These are phyloP conservation scores for Apotomis capreana DNA, from an alignment of 2,888 invertebrate genomes.

Conservation along the genomic window DNA sequence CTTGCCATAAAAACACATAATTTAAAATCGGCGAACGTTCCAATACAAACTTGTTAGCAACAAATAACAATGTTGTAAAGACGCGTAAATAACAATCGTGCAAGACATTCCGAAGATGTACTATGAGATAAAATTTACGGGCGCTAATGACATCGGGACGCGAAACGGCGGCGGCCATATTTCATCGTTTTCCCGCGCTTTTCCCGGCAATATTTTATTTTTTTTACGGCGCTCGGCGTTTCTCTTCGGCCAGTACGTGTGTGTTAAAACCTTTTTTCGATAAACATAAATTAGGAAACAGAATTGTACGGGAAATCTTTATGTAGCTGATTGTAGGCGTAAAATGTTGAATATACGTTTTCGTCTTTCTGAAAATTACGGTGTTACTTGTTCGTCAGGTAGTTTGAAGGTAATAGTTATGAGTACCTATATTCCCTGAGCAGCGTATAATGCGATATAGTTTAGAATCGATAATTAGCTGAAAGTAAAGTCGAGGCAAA, in stretches of 20 bases:
- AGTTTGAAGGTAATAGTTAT: no score
- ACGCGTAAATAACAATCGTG: constrained; percentile 45
- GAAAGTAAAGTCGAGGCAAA: no score
- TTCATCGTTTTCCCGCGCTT: constrained; percentile 74
- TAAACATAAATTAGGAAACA: constrained; percentile 35
- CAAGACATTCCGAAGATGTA: constrained; percentile 39
- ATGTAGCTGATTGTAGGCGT: constrained; percentile 14
- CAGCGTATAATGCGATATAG: no score
- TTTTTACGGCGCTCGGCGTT: constrained; percentile 43
- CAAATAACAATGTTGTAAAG: constrained; percentile 43
- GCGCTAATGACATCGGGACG: constrained; percentile 69
- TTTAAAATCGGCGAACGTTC: constrained; percentile 38
- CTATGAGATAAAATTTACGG: constrained; percentile 64
- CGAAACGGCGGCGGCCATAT: constrained; percentile 67
- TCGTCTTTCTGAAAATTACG: not conserved
- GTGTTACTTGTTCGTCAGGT: not conserved
- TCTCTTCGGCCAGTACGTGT: constrained; percentile 33
- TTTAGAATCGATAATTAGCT: no score
- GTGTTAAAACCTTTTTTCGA: constrained; percentile 38
- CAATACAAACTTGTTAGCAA: constrained; percentile 43
- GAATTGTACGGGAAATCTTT: constrained; percentile 13
- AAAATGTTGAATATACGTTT: not conserved
- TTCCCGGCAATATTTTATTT: constrained; percentile 71
- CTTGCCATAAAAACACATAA: constrained; percentile 30
- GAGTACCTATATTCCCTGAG: no score